Percentiles rank a stretch among this genome's conserved stretches.
Conservation (phyloP, 2,888 invertebrate genomes). For the Choreutis nemorana region DNA sequence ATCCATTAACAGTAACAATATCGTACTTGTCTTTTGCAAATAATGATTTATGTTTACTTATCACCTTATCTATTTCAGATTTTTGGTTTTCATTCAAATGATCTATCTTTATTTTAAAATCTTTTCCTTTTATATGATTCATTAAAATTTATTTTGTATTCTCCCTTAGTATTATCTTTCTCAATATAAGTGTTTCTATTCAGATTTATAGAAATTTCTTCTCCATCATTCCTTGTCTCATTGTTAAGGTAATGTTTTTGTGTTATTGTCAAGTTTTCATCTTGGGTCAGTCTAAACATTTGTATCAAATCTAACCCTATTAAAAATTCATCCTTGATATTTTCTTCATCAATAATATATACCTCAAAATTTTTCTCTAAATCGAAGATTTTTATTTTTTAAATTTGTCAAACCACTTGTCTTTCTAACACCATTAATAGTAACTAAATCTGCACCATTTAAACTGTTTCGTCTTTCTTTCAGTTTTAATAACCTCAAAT, state of each 20-base stretch:
- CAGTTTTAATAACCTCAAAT: conserved; percentile 6
- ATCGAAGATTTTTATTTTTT: conserved; percentile 4
- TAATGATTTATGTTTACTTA: conserved; percentile 2
- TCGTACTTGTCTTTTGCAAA: conserved; percentile 5
- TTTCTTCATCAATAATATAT: conserved; percentile 9
- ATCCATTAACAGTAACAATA: conserved; percentile 5
- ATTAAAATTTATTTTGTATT: conserved; percentile 4
- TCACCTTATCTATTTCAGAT: conserved; percentile 4
- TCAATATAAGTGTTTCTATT: conserved; percentile 1
- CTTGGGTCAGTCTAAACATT: conserved; percentile 9
- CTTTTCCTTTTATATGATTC: conserved; percentile 2
- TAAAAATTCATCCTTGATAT: conserved; percentile 10
- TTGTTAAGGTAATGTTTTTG: conserved; percentile 1
- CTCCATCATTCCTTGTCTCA: neutral
- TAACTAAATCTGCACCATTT: conserved; percentile 7
- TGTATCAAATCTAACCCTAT: conserved; percentile 11
- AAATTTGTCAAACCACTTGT: conserved; percentile 2
- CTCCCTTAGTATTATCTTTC: conserved; percentile 1
- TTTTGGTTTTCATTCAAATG: conserved; percentile 6
- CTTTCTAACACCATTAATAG: conserved; percentile 12
- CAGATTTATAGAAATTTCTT: conserved; percentile 6
- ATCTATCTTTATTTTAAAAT: conserved; percentile 4
- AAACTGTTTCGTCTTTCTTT: conserved; percentile 3
- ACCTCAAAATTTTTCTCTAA: conserved; percentile 8
- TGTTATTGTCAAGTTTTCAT: conserved; percentile 8